These are phyloP conservation scores for Notarius lentiginosus DNA, from an alignment of 2,113 vertebrate genomes.

Conservation along the genomic window DNA sequence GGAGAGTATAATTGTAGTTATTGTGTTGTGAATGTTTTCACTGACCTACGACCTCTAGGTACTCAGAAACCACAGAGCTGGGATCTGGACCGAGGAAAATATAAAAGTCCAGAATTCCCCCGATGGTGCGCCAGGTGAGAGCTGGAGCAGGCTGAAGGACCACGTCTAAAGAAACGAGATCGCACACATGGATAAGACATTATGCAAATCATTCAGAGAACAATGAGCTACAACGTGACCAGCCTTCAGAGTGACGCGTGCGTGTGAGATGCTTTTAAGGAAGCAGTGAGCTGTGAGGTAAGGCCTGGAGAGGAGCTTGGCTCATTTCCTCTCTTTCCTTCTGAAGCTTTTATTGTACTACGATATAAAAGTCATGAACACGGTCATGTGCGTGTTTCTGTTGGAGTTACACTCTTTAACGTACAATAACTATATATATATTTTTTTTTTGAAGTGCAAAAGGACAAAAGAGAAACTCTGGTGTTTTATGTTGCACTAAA, in stretches of 20 bases:
- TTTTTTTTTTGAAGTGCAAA: not conserved
- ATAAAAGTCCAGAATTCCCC: slow-evolving; percentile 86
- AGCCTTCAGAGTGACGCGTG: too few species aligned
- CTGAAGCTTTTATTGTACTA: not conserved
- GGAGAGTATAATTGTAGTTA: not conserved
- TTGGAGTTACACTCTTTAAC: not conserved
- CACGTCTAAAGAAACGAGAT: slow-evolving; percentile 70
- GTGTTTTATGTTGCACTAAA: not conserved
- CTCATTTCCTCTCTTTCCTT: not conserved
- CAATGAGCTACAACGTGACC: too few species aligned
- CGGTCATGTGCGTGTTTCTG: not conserved
- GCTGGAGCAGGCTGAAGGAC: slow-evolving; percentile 81
- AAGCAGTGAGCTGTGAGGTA: not conserved
- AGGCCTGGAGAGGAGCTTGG: not conserved
- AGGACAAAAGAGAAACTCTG: not conserved
- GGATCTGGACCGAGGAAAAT: slow-evolving; percentile 80
- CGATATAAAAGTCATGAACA: not conserved
- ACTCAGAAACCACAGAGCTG: slow-evolving; percentile 77
- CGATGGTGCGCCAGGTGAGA: slow-evolving; percentile 85
- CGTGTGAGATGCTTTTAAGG: not conserved
- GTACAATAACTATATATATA: not conserved
- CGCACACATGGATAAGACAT: not conserved
- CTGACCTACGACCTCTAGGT: slow-evolving; percentile 84
- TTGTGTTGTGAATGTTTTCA: not conserved
- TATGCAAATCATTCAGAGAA: not conserved